Conservation (phyloP, 2,888 invertebrate genomes). For the Gymnocheta viridis region DNA sequence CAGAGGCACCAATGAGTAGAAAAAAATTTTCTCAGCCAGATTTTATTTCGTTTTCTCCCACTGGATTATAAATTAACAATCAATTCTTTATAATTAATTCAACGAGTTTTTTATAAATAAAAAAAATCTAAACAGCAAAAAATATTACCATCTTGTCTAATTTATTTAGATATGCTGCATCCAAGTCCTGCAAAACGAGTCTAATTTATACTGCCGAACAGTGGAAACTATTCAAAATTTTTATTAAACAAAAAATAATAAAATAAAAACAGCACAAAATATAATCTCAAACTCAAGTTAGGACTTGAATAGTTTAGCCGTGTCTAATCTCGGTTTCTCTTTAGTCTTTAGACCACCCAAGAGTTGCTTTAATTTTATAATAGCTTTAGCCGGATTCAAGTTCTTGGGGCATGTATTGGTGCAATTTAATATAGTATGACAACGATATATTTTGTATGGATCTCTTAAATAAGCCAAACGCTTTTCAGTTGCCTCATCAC, state of each 20-base stretch:
- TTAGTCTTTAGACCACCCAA: conserved; percentile 91
- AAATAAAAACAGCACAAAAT: background rate
- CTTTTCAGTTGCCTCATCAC: conserved; percentile 90
- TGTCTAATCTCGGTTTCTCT: conserved; percentile 87
- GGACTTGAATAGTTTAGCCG: conserved; percentile 83
- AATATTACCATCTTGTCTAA: too few species aligned
- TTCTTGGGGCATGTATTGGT: conserved; percentile 97
- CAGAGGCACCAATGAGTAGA: too few species aligned
- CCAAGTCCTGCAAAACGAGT: too few species aligned
- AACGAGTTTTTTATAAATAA: too few species aligned
- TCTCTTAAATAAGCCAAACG: conserved; percentile 91
- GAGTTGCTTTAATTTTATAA: conserved; percentile 96
- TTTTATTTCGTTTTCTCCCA: too few species aligned
- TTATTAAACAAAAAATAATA: background rate
- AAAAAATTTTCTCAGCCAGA: too few species aligned
- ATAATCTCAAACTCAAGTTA: background rate
- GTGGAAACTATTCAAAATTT: background rate
- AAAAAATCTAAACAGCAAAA: too few species aligned
- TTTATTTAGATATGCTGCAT: too few species aligned
- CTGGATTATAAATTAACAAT: too few species aligned
- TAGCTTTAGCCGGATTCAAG: conserved; percentile 95
- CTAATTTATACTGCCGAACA: too few species aligned
- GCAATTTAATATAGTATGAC: conserved; percentile 99
- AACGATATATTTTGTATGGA: conserved; percentile 94
- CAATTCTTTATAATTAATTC: too few species aligned